These are phyloP conservation scores for Cartodere bifasciata DNA, from an alignment of 2,888 invertebrate genomes.

Conservation along the genomic window DNA sequence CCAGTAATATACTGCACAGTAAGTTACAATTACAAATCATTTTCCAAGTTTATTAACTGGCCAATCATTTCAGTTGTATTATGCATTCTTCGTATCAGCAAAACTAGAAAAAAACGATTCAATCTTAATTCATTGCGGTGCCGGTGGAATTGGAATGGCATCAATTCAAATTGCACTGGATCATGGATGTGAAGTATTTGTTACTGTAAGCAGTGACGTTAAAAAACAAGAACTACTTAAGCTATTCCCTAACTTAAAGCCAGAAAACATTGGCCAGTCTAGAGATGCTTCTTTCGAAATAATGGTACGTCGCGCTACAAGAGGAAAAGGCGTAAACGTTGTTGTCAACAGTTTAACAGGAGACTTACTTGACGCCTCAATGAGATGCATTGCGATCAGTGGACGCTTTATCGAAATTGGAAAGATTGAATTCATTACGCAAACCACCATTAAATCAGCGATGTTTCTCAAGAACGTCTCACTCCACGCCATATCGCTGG, in stretches of 20 bases:
- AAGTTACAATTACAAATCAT: slow-evolving; percentile 17
- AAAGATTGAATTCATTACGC: slow-evolving; percentile 45
- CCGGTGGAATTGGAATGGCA: slow-evolving; percentile 84
- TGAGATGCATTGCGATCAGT: slow-evolving; percentile 26
- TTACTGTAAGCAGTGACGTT: slow-evolving; percentile 75
- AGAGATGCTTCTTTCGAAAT: slow-evolving; percentile 36
- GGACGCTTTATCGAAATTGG: slow-evolving; percentile 52
- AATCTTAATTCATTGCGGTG: slow-evolving; percentile 33
- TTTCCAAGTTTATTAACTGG: too few species aligned
- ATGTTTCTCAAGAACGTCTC: slow-evolving; percentile 9
- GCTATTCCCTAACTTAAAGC: slow-evolving; percentile 67
- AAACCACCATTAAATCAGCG: slow-evolving; percentile 29
- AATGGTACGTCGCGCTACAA: slow-evolving; percentile 39
- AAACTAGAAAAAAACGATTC: slow-evolving; percentile 16
- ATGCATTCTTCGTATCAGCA: slow-evolving; percentile 17
- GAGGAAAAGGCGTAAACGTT: slow-evolving; percentile 45
- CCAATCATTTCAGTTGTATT: slow-evolving; percentile 19
- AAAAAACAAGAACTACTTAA: slow-evolving; percentile 73
- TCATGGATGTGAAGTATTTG: slow-evolving; percentile 71
- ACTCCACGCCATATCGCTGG: slow-evolving; percentile 21
- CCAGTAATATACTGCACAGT: slow-evolving; percentile 50
- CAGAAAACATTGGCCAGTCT: slow-evolving; percentile 59
- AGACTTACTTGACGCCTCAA: slow-evolving; percentile 39
- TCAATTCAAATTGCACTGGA: slow-evolving; percentile 82
- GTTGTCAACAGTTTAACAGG: slow-evolving; percentile 49